These are phyloP conservation scores for Plecturocebus donacophilus DNA, from an alignment of 2,113 vertebrate species.

Conservation along the genomic window DNA sequence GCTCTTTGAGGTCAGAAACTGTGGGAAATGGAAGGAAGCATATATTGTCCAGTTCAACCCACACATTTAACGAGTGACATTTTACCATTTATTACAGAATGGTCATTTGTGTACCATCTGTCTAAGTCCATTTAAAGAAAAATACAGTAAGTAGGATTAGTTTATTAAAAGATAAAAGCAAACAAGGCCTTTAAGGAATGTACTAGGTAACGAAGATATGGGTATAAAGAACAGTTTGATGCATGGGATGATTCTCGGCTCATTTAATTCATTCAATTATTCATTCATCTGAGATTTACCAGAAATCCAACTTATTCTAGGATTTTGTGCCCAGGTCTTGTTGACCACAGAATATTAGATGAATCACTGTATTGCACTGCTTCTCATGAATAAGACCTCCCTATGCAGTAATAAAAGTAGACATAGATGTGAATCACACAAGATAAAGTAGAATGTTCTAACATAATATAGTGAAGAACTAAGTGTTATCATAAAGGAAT, in stretches of 20 bases:
- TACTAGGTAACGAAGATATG: neutral
- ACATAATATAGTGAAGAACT: neutral
- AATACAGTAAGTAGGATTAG: neutral
- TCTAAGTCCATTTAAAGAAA: neutral
- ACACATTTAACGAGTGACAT: neutral
- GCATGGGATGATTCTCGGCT: neutral
- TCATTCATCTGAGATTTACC: slow-evolving; percentile 17
- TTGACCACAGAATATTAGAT: slow-evolving; percentile 2
- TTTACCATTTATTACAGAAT: neutral
- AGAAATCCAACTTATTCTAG: neutral
- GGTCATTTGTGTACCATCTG: neutral
- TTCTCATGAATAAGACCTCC: slow-evolving; percentile 13
- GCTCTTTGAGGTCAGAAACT: slow-evolving; percentile 31
- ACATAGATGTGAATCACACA: neutral
- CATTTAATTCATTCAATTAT: neutral
- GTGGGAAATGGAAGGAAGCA: neutral
- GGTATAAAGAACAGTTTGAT: slow-evolving; percentile 1
- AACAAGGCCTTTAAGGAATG: neutral
- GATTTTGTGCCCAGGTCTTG: neutral
- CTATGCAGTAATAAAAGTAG: neutral
- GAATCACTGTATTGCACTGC: neutral
- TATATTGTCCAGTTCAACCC: neutral
- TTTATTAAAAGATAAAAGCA: neutral
- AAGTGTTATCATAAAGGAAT: neutral
- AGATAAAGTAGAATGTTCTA: neutral